Evolutionary conservation across 2,797 vertebrate species (phyloP).

Genomic region (Coranthus polyacanthus): DNA sequence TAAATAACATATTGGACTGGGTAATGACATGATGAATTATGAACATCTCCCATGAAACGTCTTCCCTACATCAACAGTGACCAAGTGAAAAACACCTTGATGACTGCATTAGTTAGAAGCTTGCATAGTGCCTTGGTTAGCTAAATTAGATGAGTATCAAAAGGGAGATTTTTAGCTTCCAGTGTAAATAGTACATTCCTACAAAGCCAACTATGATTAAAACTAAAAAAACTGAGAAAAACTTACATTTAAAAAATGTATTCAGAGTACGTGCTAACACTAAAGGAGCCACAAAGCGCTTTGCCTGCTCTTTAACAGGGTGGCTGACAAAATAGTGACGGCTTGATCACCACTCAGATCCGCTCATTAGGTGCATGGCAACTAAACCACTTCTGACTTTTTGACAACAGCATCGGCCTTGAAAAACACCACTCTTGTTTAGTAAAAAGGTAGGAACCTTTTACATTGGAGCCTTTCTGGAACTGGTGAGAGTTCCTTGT

Average conservation of each 20-base stretch:
- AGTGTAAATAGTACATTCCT: slow-evolving; percentile 11
- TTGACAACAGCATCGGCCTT: slow-evolving; percentile 62
- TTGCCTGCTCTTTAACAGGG: slow-evolving; percentile 42
- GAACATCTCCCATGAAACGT: slow-evolving; percentile 74
- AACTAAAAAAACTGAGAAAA: slow-evolving; percentile 29
- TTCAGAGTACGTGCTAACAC: slow-evolving; percentile 6
- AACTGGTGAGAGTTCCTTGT: slow-evolving; percentile 79
- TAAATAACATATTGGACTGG: slow-evolving; percentile 86
- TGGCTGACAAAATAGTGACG: slow-evolving; percentile 64
- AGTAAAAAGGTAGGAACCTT: slow-evolving; percentile 69
- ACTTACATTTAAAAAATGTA: slow-evolving; percentile 22
- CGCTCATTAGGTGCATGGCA: slow-evolving; percentile 72
- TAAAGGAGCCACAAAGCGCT: slow-evolving; percentile 48
- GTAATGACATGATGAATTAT: slow-evolving; percentile 85
- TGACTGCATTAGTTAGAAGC: slow-evolving; percentile 63
- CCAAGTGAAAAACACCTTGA: slow-evolving; percentile 78
- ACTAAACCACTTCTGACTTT: slow-evolving; percentile 75
- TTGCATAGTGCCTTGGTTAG: slow-evolving; percentile 28
- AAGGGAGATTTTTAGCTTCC: slow-evolving; percentile 33
- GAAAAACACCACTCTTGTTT: slow-evolving; percentile 72
- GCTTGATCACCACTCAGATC: slow-evolving; percentile 65
- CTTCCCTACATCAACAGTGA: slow-evolving; percentile 76
- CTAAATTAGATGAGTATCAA: slow-evolving; percentile 48
- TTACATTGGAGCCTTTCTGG: slow-evolving; percentile 74
- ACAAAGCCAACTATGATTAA: slow-evolving; percentile 28